phyloP scores from a whole-genome alignment of 2,888 invertebrate species.

The Hemistola chrysoprasaria region DNA sequence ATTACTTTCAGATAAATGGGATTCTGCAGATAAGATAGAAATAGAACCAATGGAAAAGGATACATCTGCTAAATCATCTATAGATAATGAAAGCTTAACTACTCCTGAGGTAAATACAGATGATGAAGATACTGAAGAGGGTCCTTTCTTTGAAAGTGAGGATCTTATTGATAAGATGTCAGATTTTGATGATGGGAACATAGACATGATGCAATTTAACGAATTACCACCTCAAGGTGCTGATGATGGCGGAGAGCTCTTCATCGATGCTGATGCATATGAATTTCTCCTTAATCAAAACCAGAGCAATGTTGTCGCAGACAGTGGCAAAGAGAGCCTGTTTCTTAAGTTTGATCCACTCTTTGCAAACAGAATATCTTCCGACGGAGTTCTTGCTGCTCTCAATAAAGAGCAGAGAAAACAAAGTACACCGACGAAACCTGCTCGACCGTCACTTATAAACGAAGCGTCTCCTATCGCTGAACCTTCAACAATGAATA shows the following conservation, averaged over 20 bases:
- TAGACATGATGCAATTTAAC: slow-evolving; percentile 56
- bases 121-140: slow-evolving; percentile 73
- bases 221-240: slow-evolving; percentile 46
- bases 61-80: slow-evolving; percentile 36
- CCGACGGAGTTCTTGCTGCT: slow-evolving; percentile 57
- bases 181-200: slow-evolving; percentile 40
- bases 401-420: slow-evolving; percentile 52
- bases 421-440: slow-evolving; percentile 62
- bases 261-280: slow-evolving; percentile 73
- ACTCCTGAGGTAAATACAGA: slow-evolving; percentile 61
- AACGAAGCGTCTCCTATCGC: slow-evolving; percentile 36
- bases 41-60: slow-evolving; percentile 41
- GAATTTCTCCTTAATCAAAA: slow-evolving; percentile 73
- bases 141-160: slow-evolving; percentile 66
- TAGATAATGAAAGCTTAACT: slow-evolving; percentile 51
- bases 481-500: slow-evolving; percentile 47
- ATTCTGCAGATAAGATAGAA: slow-evolving; percentile 33
- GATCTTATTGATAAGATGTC: slow-evolving; percentile 47
- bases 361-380: slow-evolving; percentile 64
- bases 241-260: slow-evolving; percentile 60
- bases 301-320: slow-evolving; percentile 54
- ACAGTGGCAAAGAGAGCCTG: slow-evolving; percentile 74
- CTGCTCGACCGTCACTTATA: slow-evolving; percentile 27
- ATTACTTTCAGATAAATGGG: slow-evolving; percentile 12
- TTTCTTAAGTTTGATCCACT: slow-evolving; percentile 75